These are phyloP conservation scores for Scotopteryx bipunctaria DNA, from an alignment of 2,888 invertebrate species.

Conservation along the genomic window DNA sequence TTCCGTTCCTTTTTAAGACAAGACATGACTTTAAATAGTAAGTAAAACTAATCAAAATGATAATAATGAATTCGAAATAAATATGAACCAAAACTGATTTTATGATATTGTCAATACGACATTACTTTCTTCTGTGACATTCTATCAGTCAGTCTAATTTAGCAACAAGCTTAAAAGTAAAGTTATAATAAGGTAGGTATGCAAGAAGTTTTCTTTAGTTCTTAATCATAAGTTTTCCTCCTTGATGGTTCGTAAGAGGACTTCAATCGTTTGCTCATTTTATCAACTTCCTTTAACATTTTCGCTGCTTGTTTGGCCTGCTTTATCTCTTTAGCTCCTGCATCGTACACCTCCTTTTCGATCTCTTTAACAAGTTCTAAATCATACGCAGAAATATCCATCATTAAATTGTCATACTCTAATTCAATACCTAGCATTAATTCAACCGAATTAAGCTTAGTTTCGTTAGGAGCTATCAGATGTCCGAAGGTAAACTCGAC, in stretches of 20 bases:
- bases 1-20: slow-evolving; percentile 65
- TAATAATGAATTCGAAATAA: slow-evolving; percentile 14
- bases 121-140: slow-evolving; percentile 7
- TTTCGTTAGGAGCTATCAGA: slow-evolving; percentile 84
- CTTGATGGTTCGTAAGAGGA: slow-evolving; percentile 66
- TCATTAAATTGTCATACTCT: slow-evolving; percentile 70
- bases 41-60: slow-evolving; percentile 21
- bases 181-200: background rate
- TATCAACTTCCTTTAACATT: slow-evolving; percentile 69
- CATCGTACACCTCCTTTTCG: slow-evolving; percentile 68
- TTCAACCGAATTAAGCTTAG: slow-evolving; percentile 80
- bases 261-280: slow-evolving; percentile 65
- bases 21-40: slow-evolving; percentile 32
- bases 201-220: background rate
- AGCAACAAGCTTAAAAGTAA: no score
- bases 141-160: no score
- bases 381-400: slow-evolving; percentile 69
- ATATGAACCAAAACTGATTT: slow-evolving; percentile 9
- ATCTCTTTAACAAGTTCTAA: slow-evolving; percentile 63
- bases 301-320: slow-evolving; percentile 66
- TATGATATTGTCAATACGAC: slow-evolving; percentile 12
- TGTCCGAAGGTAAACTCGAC: slow-evolving; percentile 87
- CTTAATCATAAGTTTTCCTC: slow-evolving; percentile 40
- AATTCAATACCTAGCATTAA: slow-evolving; percentile 85
- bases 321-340: slow-evolving; percentile 57